phyloP scores from a whole-genome alignment of 2,888 invertebrate genomes.

The Eumacrocentrus americanus region DNA sequence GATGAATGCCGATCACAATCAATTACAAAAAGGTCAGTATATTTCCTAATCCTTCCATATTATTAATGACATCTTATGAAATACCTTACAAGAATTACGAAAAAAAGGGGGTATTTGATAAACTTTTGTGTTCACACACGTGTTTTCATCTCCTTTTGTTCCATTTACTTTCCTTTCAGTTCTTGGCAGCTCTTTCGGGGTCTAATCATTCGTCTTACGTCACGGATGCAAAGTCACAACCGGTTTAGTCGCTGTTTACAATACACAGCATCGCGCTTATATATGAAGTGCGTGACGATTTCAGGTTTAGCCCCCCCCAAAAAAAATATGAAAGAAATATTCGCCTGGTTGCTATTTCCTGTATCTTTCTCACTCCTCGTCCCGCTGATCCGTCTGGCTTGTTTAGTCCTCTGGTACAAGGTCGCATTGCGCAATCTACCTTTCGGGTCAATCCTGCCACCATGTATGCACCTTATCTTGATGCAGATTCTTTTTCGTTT shows the following conservation, averaged over 20 bases:
- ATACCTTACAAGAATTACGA: too few species aligned
- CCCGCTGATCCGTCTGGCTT: conserved; percentile 21
- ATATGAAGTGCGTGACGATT: not conserved
- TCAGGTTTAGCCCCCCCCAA: not conserved
- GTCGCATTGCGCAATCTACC: conserved; percentile 1
- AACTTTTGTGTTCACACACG: not conserved
- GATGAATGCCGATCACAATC: conserved; percentile 63
- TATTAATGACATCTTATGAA: not conserved
- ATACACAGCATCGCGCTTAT: not conserved
- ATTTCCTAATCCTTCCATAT: not conserved
- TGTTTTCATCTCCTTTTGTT: conserved; percentile 2
- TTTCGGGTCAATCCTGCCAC: not conserved
- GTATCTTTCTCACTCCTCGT: conserved; percentile 11
- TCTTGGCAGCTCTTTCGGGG: not conserved
- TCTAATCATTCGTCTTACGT: conserved; percentile 56
- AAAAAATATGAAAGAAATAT: conserved; percentile 7
- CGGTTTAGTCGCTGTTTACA: conserved; percentile 44
- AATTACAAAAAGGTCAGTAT: conserved; percentile 65
- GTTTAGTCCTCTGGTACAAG: conserved; percentile 12
- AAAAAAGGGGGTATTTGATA: not conserved
- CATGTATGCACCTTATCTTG: not conserved
- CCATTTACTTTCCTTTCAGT: conserved; percentile 27
- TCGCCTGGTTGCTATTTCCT: conserved; percentile 19
- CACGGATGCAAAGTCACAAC: conserved; percentile 57
- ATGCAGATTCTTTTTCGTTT: not conserved